Evolutionary conservation across 2,113 vertebrate genomes (phyloP).

Genomic region (Tamias sibiricus): DNA sequence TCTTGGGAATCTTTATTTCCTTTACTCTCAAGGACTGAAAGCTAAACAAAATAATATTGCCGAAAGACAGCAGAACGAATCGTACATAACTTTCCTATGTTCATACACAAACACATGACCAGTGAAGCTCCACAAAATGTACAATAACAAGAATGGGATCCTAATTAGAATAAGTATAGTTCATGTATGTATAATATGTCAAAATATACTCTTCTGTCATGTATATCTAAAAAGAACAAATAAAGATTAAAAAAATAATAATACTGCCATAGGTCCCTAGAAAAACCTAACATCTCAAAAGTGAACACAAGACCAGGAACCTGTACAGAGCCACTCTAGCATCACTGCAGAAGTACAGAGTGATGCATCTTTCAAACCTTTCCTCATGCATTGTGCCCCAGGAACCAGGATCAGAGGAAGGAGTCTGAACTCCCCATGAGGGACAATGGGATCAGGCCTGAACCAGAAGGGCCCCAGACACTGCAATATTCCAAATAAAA

Average conservation of each 20-base stretch:
- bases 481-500: not conserved
- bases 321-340: not conserved
- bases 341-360: not conserved
- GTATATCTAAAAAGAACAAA: too few relatives aligned
- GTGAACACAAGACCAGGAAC: not conserved
- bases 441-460: not conserved
- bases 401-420: not conserved
- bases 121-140: too few relatives aligned
- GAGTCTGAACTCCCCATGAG: not conserved
- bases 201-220: too few relatives aligned
- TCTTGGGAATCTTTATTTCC: not conserved
- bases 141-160: too few relatives aligned
- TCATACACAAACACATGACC: too few relatives aligned
- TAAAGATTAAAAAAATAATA: too few relatives aligned
- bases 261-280: not conserved
- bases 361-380: not conserved
- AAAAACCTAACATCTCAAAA: not conserved
- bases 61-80: too few relatives aligned
- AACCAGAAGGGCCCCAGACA: not conserved
- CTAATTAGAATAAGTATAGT: too few relatives aligned
- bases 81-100: too few relatives aligned
- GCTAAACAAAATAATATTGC: not conserved
- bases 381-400: not conserved
- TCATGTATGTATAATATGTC: too few relatives aligned
- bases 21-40: not conserved